Evolutionary conservation across 2,113 vertebrate species (phyloP), one percentile per base, ranked within the genome.

Genomic region (Plestiodon gilberti): DNA sequence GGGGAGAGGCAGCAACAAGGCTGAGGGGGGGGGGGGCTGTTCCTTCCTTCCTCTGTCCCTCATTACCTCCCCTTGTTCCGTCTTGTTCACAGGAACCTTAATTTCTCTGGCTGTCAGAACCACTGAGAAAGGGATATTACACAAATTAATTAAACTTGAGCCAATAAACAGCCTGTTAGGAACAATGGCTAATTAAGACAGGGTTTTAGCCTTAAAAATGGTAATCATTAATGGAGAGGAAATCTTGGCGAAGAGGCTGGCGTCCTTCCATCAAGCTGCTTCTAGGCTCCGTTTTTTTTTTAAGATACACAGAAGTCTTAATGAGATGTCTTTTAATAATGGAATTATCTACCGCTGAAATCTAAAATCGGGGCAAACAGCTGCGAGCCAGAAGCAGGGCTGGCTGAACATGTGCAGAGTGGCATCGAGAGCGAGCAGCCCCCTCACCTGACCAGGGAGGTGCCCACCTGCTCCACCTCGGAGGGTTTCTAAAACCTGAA

Each of bases 121-220:
- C 80, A 83, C 40, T 40, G 84, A 86, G 88, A 86, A 1, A 67
- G 17, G 40, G 89, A 95, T 93, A 93, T 91, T 94, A 93, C 83
- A 89, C 23, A 86, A 74, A 88, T 93, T 94, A 95, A 96, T 95
- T 96, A 94, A 93, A 95, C 94, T 93, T 93, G 94, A 93, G 91
- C 92, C n/a, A 95, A 95, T 92, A 94, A 93, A n/a, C n/a, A n/a
- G 92, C 93, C 94, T 89, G 93, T 88, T 93, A 93, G 84, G 91
- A 93, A 94, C 52, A 85, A 93, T 90, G 91, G 93, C 95, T 96
- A 95, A 96, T 96, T 95, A 95, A 95, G 92, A 93, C 91, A 93
- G 93, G 91, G 89, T 88, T 92, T 87, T 82, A 86, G 38, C 6
- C 40, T 55, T 64, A 67, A 90, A 92, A 89, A 85, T 85, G 81